A percentile compares a stretch with the other conserved stretches of the same genome.
Conservation (phyloP, 2,113 vertebrate genomes). For the Mystacornis crossleyi region DNA sequence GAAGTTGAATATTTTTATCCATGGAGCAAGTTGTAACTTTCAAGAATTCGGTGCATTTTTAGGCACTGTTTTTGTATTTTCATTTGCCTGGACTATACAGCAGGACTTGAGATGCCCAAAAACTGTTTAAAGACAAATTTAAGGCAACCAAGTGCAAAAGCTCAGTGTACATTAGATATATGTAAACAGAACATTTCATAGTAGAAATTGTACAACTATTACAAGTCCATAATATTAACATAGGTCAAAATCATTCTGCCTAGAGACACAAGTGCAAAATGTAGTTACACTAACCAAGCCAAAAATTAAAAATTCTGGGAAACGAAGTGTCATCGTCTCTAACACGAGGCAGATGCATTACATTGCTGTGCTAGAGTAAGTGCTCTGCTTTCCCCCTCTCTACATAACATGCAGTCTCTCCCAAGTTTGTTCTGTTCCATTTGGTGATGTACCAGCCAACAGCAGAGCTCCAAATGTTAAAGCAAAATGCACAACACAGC, state of each 20-base stretch:
- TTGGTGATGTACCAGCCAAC: background rate
- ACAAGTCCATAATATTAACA: background rate
- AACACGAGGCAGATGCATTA: background rate
- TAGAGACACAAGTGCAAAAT: background rate
- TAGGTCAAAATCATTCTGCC: slow-evolving; percentile 31
- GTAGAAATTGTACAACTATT: slow-evolving; percentile 46
- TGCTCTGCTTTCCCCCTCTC: background rate
- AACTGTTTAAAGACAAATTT: slow-evolving; percentile 60
- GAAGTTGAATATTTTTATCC: slow-evolving; percentile 29
- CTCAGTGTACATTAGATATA: slow-evolving; percentile 34
- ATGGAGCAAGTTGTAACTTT: background rate
- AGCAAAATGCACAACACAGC: slow-evolving; percentile 29
- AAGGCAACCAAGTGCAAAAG: slow-evolving; percentile 74
- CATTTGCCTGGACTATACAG: slow-evolving; percentile 37
- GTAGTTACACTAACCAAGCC: background rate
- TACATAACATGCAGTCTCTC: background rate
- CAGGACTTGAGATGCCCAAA: slow-evolving; percentile 49
- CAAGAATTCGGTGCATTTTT: slow-evolving; percentile 37
- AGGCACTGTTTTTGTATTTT: slow-evolving; percentile 61
- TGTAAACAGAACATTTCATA: slow-evolving; percentile 49
- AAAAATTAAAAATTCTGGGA: background rate
- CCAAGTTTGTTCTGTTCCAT: background rate
- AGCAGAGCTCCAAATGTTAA: background rate
- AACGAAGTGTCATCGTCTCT: background rate
- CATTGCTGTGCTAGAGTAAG: background rate